Evolutionary conservation across 2,797 vertebrate genomes (phyloP).

Genomic region (Acanthurus tractus): DNA sequence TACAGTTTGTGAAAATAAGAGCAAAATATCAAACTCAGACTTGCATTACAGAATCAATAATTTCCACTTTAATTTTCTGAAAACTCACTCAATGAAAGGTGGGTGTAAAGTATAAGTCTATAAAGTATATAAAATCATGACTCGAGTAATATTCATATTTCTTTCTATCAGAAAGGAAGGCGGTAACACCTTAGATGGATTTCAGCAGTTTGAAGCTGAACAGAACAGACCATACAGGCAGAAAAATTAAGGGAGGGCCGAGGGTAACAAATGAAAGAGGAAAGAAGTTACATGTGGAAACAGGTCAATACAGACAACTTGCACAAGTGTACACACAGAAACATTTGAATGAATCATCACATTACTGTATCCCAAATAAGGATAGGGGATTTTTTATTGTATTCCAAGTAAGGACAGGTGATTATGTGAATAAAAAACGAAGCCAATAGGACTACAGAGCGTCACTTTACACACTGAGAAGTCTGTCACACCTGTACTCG

Average conservation of each 20-base stretch:
- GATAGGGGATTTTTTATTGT: too few relatives aligned
- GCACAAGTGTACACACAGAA: background rate
- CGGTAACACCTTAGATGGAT: background rate
- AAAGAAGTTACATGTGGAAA: slow-evolving; percentile 23
- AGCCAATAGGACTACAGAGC: background rate
- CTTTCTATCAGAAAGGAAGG: background rate
- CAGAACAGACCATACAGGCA: background rate
- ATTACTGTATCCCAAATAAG: background rate
- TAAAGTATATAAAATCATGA: too few relatives aligned
- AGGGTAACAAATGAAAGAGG: slow-evolving; percentile 14
- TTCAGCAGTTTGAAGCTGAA: background rate
- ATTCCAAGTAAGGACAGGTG: background rate
- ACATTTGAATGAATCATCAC: slow-evolving; percentile 5
- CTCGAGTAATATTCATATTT: too few relatives aligned
- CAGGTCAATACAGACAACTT: slow-evolving; percentile 1
- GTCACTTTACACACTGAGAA: background rate
- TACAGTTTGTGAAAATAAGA: background rate
- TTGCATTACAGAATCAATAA: too few relatives aligned
- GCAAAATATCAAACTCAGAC: too few relatives aligned
- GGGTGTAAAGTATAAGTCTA: too few relatives aligned
- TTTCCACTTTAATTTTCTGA: too few relatives aligned
- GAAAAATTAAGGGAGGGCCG: background rate
- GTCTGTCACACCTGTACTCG: background rate
- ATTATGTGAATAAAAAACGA: slow-evolving; percentile 2
- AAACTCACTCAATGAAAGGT: too few relatives aligned